Conservation (phyloP, 2,888 invertebrate species). For the Ichneumoninae sp. region DNA sequence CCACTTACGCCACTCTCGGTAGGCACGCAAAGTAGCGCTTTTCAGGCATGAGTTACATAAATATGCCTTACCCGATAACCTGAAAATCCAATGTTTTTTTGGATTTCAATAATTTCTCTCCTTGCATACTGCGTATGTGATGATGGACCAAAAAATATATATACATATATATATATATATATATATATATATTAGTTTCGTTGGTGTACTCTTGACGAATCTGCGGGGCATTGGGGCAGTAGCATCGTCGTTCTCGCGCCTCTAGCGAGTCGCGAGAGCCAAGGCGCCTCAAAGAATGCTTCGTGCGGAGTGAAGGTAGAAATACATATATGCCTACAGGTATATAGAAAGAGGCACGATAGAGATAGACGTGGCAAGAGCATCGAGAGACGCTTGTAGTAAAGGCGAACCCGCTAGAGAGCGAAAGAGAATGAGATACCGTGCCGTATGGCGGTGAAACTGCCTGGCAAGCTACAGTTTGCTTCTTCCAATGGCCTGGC, state of each 20-base stretch:
- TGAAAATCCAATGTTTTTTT: not conserved
- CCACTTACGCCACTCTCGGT: too few relatives aligned
- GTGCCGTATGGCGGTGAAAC: slow-evolving; percentile 3
- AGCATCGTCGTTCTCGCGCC: slow-evolving; percentile 42
- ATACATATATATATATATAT: too few relatives aligned
- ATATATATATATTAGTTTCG: not conserved
- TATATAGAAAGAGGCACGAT: slow-evolving; percentile 40
- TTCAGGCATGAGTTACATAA: too few relatives aligned
- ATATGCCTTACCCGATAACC: too few relatives aligned
- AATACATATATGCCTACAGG: slow-evolving; percentile 13
- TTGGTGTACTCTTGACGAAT: slow-evolving; percentile 23
- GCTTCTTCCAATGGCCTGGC: not conserved
- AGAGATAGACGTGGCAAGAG: slow-evolving; percentile 48
- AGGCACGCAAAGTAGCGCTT: too few relatives aligned
- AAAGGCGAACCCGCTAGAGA: not conserved
- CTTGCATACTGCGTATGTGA: too few relatives aligned
- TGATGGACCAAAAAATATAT: not conserved
- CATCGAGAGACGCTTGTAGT: slow-evolving; percentile 16
- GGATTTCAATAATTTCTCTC: too few relatives aligned
- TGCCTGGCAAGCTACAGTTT: not conserved
- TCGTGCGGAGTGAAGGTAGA: slow-evolving; percentile 53
- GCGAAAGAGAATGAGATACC: slow-evolving; percentile 9
- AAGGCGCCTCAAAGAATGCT: slow-evolving; percentile 50
- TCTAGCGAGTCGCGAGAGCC: slow-evolving; percentile 32
- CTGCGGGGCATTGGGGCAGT: slow-evolving; percentile 45